Conservation (phyloP, 2,113 vertebrate genomes). For the Mesembrinibis cayennensis region DNA sequence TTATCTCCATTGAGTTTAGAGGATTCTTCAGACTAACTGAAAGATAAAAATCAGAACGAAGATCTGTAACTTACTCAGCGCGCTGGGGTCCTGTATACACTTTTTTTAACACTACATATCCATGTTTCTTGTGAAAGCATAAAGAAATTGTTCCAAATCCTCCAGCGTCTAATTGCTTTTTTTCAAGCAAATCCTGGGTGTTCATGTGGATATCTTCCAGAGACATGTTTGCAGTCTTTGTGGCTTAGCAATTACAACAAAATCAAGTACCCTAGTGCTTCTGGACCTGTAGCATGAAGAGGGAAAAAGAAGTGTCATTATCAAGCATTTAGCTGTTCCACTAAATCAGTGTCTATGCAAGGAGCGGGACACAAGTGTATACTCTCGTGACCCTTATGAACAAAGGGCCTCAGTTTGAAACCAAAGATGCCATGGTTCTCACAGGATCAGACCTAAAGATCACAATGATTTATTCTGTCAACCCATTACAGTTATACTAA, state of each 20-base stretch:
- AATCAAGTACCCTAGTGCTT: neutral
- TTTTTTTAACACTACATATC: constrained; percentile 89
- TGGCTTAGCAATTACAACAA: neutral
- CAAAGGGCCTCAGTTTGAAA: neutral
- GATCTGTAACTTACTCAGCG: constrained; percentile 80
- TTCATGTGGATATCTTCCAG: constrained; percentile 82
- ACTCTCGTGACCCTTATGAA: neutral
- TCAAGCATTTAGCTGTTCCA: neutral
- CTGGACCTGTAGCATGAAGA: neutral
- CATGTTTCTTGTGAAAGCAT: constrained; percentile 84
- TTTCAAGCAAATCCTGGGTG: constrained; percentile 79
- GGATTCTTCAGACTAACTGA: neutral
- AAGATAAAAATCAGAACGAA: neutral
- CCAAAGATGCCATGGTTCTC: neutral
- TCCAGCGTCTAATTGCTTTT: constrained; percentile 81
- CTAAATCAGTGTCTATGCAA: neutral
- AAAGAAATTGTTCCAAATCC: constrained; percentile 90
- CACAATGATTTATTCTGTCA: neutral
- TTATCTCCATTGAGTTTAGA: neutral
- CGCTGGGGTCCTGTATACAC: constrained; percentile 87
- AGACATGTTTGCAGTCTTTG: constrained; percentile 65
- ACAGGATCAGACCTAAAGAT: neutral
- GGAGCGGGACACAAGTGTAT: neutral
- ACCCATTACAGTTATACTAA: neutral
- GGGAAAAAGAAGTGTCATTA: neutral